Base-by-base conservation (phyloP, 2,888 invertebrate genomes). In the Thymelicus acteon region DNA sequence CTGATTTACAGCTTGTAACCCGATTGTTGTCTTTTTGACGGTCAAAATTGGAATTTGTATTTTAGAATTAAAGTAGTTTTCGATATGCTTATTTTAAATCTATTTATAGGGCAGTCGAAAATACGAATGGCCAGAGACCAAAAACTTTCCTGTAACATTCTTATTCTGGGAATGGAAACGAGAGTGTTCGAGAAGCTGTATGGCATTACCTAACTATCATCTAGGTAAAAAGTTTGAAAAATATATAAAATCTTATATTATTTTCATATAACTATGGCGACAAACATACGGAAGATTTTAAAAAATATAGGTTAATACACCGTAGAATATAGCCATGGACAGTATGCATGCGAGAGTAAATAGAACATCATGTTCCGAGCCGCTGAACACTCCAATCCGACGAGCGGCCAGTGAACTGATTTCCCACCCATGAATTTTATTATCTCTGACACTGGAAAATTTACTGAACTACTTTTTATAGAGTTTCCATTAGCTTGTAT, bases 321-420 rank as follows among this genome's bases (percentile, higher is more conserved):
- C n/a, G 24, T 19, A 19, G 19, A 10, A 8, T 2, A n/a, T 24
- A 54, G 19, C 54, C 54, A n/a, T n/a, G 54, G 24, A 54, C 24
- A 54, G 10, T 44, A 44, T 44, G 24, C 24, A 58, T n/a, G 37
- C 58, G 13, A 58, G 19, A 31, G 58, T 58, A 58, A 52, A 68
- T 54, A 61, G 54, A 66, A 47, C 58, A 48, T 47, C 15, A 10
- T 62, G 44, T 68, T 68, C 85, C 88, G 77, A 80, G 66, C 86
- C 87, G 88, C 83, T 87, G 89, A 79, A 74, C 81, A 75, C 77
- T 81, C 80, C 78, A 78, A 81, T 82, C 83, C 84, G 86, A 83
- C 85, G 83, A 85, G 81, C 82, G 85, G 83, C 82, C 82, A 79
- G 76, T 77, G 80, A 79, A 81, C 82, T 81, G 87, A 87, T 89